Evolutionary conservation across 2,888 invertebrate genomes (phyloP).

Genomic region (Synanthedon andrenaeformis): DNA sequence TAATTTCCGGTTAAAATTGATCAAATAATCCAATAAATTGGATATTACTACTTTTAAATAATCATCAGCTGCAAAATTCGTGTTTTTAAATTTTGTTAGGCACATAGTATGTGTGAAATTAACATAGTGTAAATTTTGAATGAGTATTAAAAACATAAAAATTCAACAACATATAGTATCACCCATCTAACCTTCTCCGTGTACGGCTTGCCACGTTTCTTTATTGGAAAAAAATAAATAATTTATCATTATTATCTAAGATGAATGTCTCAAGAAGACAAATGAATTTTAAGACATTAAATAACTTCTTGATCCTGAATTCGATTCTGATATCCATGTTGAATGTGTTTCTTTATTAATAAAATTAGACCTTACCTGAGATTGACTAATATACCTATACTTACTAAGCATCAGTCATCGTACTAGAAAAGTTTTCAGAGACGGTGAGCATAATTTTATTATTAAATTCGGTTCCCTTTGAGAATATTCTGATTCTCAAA

Average conservation of each 20-base stretch:
- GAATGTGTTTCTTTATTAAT: no score
- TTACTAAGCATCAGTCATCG: no score
- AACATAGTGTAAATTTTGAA: slow-evolving; percentile 23
- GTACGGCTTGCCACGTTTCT: slow-evolving; percentile 82
- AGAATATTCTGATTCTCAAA: no score
- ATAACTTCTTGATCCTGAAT: background rate
- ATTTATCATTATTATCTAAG: slow-evolving; percentile 22
- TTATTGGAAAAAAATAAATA: slow-evolving; percentile 67
- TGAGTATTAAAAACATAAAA: slow-evolving; percentile 48
- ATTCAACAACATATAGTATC: slow-evolving; percentile 53
- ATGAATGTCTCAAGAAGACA: background rate
- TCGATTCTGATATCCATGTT: no score
- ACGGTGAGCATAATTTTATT: no score
- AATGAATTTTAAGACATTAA: no score
- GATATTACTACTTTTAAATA: background rate
- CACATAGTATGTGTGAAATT: slow-evolving; percentile 35
- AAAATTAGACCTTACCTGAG: no score
- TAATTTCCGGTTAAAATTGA: background rate
- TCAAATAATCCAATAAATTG: background rate
- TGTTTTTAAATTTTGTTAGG: slow-evolving; percentile 27
- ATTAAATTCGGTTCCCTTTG: no score
- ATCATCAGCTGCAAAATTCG: background rate
- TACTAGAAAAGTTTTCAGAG: no score
- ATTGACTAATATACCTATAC: no score
- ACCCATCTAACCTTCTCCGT: slow-evolving; percentile 81